These are phyloP conservation scores for Potorous gilbertii DNA, from an alignment of 2,797 vertebrate genomes.

Conservation along the genomic window DNA sequence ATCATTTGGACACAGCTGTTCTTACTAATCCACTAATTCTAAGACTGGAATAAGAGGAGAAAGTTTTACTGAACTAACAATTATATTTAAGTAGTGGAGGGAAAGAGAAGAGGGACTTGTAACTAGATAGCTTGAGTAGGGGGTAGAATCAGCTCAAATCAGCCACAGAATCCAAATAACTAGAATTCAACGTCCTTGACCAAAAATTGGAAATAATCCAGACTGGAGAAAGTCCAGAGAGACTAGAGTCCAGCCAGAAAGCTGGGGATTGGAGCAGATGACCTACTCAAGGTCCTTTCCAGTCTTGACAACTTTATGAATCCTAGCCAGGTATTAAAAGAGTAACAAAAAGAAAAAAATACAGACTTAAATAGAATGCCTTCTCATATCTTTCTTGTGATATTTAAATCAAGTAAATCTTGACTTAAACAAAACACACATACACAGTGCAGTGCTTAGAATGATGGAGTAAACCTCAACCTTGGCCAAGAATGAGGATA, in stretches of 20 bases:
- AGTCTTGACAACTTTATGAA: neutral
- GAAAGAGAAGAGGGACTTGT: neutral
- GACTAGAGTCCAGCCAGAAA: neutral
- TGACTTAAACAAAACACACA: neutral
- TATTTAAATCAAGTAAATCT: neutral
- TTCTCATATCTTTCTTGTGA: neutral
- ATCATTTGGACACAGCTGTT: neutral
- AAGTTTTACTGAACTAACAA: neutral
- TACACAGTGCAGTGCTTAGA: neutral
- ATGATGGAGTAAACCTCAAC: neutral
- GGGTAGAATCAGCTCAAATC: neutral
- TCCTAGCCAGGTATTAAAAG: neutral
- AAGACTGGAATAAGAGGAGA: neutral
- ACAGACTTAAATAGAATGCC: neutral
- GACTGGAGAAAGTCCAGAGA: neutral
- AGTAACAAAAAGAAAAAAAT: neutral
- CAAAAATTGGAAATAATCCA: neutral
- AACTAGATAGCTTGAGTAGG: neutral
- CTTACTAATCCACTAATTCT: neutral
- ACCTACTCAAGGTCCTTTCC: neutral
- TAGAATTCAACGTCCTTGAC: neutral
- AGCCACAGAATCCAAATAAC: neutral
- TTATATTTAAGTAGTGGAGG: neutral
- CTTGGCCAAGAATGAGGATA: neutral
- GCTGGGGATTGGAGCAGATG: neutral